Conservation (phyloP, 2,888 invertebrate genomes). For the Drosophila merina region DNA sequence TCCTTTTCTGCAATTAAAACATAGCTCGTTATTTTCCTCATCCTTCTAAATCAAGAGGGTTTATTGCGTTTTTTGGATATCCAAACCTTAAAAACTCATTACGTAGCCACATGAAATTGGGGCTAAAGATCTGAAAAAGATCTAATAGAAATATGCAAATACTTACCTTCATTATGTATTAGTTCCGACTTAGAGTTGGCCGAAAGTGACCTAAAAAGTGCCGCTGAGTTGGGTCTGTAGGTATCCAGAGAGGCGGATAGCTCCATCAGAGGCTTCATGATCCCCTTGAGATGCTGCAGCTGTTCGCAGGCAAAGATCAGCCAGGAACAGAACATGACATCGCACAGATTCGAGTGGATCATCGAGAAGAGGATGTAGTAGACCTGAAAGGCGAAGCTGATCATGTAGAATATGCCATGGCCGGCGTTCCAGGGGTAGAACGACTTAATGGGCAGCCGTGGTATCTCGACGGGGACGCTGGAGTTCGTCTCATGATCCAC, state of each 20-base stretch:
- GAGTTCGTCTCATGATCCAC: constrained; percentile 90
- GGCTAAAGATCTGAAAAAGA: no score
- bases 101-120: no score
- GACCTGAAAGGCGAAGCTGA: constrained; percentile 88
- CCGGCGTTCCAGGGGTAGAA: constrained; percentile 92
- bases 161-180: constrained; percentile 82
- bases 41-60: background rate
- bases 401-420: constrained; percentile 88
- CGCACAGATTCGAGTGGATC: constrained; percentile 87
- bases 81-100: no score
- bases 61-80: no score
- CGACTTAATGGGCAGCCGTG: constrained; percentile 89
- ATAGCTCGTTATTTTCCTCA: constrained; percentile 6
- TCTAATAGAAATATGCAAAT: background rate
- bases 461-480: constrained; percentile 88
- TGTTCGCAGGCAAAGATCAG: constrained; percentile 94
- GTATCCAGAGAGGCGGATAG: constrained; percentile 92
- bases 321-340: constrained; percentile 93
- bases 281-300: constrained; percentile 92
- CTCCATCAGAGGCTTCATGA: constrained; percentile 94
- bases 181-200: constrained; percentile 84
- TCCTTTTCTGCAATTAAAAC: constrained; percentile 83
- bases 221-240: constrained; percentile 89
- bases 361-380: constrained; percentile 89
- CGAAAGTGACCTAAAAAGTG: constrained; percentile 87